Evolutionary conservation across 2,113 vertebrate species (phyloP), one percentile per base, ranked within the genome.

Genomic region (Tetrax tetrax): DNA sequence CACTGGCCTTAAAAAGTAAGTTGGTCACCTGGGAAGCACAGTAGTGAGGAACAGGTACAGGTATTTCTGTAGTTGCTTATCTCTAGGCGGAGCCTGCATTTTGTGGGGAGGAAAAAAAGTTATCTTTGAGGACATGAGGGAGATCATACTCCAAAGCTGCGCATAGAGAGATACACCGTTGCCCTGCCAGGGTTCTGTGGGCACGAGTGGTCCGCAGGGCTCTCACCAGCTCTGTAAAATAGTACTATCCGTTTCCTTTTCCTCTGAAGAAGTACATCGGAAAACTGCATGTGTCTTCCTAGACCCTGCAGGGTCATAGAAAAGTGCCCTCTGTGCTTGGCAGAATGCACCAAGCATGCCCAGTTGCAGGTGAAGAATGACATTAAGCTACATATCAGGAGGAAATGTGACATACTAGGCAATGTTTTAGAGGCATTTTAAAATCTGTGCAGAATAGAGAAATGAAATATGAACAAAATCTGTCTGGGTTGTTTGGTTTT

Each of bases 401-500:
- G 22, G 12, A 57, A 81, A 77, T 56, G 12, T n/a, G 20, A 45
- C 3, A 3, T 64, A 15, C 14, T 54, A 29, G 28, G 12, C 27
- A 76, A 48, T 69, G 61, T 25, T 71, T 89, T 61, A 38, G 29
- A 65, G 17, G 5, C 3, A 65, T 47, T 76, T 83, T 24, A 24
- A 83, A 65, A 66, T 56, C 20, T 72, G 9, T 60, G 24, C 17
- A 85, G 4, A 56, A n/a, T 37, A 6, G 31, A n/a, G n/a, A n/a
- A n/a, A n/a, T n/a, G n/a, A n/a, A n/a, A n/a, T n/a, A n/a, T n/a
- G n/a, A n/a, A n/a, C n/a, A n/a, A n/a, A n/a, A n/a, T n/a, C n/a
- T n/a, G n/a, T n/a, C n/a, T n/a, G 0, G 31, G 38, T 27, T 35
- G 23, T 15, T 13, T 1, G 3, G 6, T 21, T 60, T 41, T 7